Conservation (phyloP, 1,140 invertebrate species). For the Colletes gigas region DNA sequence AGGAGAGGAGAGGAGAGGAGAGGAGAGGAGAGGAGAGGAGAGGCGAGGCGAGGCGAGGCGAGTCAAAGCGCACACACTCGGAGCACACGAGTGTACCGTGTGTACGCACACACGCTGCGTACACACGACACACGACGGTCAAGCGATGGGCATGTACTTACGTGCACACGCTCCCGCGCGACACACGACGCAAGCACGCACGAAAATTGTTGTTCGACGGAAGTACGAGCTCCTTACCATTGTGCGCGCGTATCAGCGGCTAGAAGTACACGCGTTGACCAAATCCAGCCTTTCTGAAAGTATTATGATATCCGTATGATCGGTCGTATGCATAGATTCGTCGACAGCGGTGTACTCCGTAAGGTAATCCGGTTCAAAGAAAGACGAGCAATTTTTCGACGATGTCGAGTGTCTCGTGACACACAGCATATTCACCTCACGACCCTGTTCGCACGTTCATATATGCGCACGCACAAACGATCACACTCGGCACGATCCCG, state of each 20-base stretch:
- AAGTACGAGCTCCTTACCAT: constrained; percentile 48
- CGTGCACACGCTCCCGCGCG: constrained; percentile 27
- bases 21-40: not conserved
- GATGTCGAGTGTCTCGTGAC: constrained; percentile 21
- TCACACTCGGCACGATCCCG: constrained; percentile 31
- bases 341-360: constrained; percentile 13
- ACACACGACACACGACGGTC: not conserved
- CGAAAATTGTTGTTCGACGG: constrained; percentile 4
- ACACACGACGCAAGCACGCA: constrained; percentile 30
- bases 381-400: constrained; percentile 27
- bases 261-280: constrained; percentile 18
- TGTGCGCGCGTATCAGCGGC: constrained; percentile 28
- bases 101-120: not conserved
- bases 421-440: constrained; percentile 54
- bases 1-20: not conserved
- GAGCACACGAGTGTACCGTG: not conserved
- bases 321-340: constrained; percentile 14
- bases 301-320: constrained; percentile 7
- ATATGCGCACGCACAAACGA: constrained; percentile 28
- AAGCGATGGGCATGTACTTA: not conserved
- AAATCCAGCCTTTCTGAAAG: constrained; percentile 8
- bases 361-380: constrained; percentile 31
- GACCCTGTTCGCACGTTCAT: constrained; percentile 61
- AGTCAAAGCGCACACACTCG: not conserved
- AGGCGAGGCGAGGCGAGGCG: not conserved